Percentiles rank a stretch among this genome's conserved stretches.
phyloP scores from a whole-genome alignment of 1,140 invertebrate genomes.

The Lordiphosa collinella region DNA sequence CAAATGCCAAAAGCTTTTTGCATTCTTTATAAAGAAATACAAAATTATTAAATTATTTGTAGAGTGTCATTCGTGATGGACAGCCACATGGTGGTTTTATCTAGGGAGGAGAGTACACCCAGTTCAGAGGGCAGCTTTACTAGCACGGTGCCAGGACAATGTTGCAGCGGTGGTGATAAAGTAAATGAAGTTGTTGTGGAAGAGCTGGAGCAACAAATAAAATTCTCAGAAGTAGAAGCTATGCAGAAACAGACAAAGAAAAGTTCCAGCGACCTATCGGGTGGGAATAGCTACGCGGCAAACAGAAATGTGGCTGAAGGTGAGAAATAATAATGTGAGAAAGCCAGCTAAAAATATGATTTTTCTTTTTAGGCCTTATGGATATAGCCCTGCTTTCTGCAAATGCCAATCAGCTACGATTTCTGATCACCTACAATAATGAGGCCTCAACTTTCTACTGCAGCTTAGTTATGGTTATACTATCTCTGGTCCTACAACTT shows the following conservation, averaged over 20 bases:
- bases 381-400: slow-evolving; percentile 86
- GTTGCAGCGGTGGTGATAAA: slow-evolving; percentile 13
- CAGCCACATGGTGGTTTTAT: slow-evolving; percentile 26
- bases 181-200: background rate
- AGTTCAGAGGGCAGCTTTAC: slow-evolving; percentile 41
- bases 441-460: slow-evolving; percentile 81
- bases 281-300: slow-evolving; percentile 49
- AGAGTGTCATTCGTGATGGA: slow-evolving; percentile 25
- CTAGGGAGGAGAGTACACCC: slow-evolving; percentile 27
- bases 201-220: background rate
- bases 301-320: slow-evolving; percentile 70
- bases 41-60: slow-evolving; percentile 21
- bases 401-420: slow-evolving; percentile 89
- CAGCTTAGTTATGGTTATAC: slow-evolving; percentile 81
- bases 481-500: slow-evolving; percentile 83
- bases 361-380: slow-evolving; percentile 82
- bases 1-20: slow-evolving; percentile 30
- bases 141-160: slow-evolving; percentile 35
- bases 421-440: slow-evolving; percentile 82
- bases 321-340: slow-evolving; percentile 3
- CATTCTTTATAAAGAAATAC: slow-evolving; percentile 11
- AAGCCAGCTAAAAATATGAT: background rate
- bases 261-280: slow-evolving; percentile 30
- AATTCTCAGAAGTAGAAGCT: background rate
- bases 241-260: slow-evolving; percentile 3